These are phyloP conservation scores for Polypterus bichir DNA, from an alignment of 2,113 vertebrate genomes.

Conservation along the genomic window DNA sequence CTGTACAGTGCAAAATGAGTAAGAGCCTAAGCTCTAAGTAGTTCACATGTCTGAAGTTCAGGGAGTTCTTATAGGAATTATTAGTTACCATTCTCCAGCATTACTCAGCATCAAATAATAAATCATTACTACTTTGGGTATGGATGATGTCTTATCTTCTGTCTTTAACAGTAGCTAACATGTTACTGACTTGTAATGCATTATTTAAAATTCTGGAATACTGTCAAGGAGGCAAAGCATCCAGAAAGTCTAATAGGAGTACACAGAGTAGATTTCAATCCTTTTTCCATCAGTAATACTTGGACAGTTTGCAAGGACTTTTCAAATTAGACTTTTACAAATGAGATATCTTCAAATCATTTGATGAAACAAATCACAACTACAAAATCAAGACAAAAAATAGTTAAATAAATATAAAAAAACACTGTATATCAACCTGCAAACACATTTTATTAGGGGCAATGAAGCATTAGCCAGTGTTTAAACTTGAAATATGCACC, in stretches of 20 bases:
- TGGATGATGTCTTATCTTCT: neutral
- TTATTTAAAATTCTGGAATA: neutral
- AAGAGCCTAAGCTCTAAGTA: neutral
- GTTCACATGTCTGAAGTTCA: no score
- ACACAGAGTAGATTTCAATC: conserved; percentile 8
- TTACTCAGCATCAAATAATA: conserved; percentile 1
- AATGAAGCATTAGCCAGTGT: no score
- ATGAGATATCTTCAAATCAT: no score
- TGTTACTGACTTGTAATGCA: neutral
- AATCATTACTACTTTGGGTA: conserved; percentile 4
- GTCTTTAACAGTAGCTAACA: neutral
- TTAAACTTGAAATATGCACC: no score
- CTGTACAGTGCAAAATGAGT: neutral
- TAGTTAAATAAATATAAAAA: no score
- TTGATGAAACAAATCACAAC: no score
- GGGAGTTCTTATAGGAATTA: neutral
- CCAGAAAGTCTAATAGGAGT: neutral
- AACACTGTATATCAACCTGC: no score
- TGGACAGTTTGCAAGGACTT: no score
- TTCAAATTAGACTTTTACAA: no score
- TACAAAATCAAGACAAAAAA: no score
- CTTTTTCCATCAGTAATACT: neutral
- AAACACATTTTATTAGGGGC: no score
- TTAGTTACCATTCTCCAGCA: conserved; percentile 4
- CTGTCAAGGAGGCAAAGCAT: neutral